phyloP scores from a whole-genome alignment of 2,888 invertebrate genomes.

The Heteromyza rotundicornis region DNA sequence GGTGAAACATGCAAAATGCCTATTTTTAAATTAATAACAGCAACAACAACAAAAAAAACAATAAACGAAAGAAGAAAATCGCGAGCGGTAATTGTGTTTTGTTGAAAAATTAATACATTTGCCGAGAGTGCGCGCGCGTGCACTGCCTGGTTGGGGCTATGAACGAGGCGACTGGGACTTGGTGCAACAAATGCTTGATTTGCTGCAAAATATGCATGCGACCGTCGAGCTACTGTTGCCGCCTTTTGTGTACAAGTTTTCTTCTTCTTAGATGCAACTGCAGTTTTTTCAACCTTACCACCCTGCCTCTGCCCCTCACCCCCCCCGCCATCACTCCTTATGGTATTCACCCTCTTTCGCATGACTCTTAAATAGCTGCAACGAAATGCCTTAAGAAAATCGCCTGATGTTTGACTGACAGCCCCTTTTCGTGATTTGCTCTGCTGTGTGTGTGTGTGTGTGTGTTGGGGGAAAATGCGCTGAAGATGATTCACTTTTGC shows the following conservation, averaged over 20 bases:
- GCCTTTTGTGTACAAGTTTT: too few relatives aligned
- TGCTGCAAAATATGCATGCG: conserved; percentile 55
- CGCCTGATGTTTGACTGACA: conserved; percentile 24
- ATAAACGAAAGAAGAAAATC: too few relatives aligned
- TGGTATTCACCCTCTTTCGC: too few relatives aligned
- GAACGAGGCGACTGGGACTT: background rate
- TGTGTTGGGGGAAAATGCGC: background rate
- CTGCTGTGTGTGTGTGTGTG: background rate
- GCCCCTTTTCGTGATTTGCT: background rate
- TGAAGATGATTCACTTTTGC: background rate
- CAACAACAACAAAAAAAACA: too few relatives aligned
- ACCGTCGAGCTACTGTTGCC: conserved; percentile 19
- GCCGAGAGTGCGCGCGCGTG: background rate
- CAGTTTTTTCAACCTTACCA: too few relatives aligned
- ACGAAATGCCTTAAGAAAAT: background rate
- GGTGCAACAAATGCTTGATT: conserved; percentile 43
- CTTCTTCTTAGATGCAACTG: too few relatives aligned
- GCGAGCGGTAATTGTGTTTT: background rate
- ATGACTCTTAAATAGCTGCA: too few relatives aligned
- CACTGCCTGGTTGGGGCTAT: background rate
- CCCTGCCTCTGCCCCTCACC: too few relatives aligned
- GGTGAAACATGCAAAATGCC: background rate
- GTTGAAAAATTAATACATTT: conserved; percentile 5
- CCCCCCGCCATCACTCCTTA: too few relatives aligned
- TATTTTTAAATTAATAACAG: background rate